phyloP scores from a whole-genome alignment of 2,888 invertebrate species.

The Eristalinus sepulchralis region DNA sequence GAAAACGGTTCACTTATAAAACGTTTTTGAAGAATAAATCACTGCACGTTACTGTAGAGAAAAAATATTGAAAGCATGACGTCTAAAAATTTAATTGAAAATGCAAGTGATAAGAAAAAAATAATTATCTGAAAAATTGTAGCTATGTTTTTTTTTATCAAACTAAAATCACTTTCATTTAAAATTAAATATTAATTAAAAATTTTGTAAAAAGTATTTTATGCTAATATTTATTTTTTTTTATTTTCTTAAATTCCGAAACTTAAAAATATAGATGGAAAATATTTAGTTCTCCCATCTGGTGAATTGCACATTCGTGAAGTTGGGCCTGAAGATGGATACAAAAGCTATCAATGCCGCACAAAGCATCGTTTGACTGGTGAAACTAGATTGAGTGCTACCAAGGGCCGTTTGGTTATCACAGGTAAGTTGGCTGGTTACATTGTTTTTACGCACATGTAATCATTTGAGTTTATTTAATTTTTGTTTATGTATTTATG shows the following conservation, averaged over 20 bases:
- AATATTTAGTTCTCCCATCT: constrained; percentile 96
- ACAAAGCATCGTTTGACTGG: constrained; percentile 96
- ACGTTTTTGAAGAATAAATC: constrained; percentile 62
- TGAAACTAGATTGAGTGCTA: constrained; percentile 95
- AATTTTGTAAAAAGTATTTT: neutral
- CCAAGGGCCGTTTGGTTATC: constrained; percentile 96
- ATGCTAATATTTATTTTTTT: constrained; percentile 38
- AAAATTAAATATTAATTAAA: constrained; percentile 35
- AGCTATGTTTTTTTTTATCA: neutral
- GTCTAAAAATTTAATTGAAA: constrained; percentile 50
- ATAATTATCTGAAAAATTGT: neutral
- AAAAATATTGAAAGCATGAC: constrained; percentile 56
- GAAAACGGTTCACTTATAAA: too few species aligned
- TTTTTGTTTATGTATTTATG: constrained; percentile 55
- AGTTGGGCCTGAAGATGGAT: constrained; percentile 96
- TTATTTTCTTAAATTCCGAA: neutral
- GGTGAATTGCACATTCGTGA: constrained; percentile 97
- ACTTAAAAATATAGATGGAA: constrained; percentile 87
- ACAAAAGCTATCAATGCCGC: constrained; percentile 96
- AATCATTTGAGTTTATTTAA: constrained; percentile 34
- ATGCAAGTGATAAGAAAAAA: constrained; percentile 24
- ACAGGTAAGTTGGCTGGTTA: constrained; percentile 88
- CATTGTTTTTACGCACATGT: constrained; percentile 44
- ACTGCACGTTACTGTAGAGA: constrained; percentile 46
- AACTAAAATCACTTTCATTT: constrained; percentile 42